Evolutionary conservation across 2,113 vertebrate genomes (phyloP).

Genomic region (Ochotona curzoniae): DNA sequence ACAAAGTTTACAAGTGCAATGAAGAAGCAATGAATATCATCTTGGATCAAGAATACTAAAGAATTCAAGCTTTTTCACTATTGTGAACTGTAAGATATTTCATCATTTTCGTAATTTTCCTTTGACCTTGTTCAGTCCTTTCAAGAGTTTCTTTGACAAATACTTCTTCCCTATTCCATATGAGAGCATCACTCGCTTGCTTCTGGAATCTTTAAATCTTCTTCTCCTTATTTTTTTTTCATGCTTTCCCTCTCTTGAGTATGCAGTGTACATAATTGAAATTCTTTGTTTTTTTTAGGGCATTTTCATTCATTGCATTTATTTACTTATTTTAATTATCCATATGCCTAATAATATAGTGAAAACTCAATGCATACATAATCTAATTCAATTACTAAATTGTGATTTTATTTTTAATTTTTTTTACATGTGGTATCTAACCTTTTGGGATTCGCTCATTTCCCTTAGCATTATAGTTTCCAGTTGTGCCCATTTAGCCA

Average conservation of each 20-base stretch:
- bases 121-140: background rate
- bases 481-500: too few species aligned
- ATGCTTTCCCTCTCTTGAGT: background rate
- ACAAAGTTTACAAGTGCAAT: background rate
- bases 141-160: background rate
- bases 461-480: too few species aligned
- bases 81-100: background rate
- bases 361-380: background rate
- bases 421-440: too few species aligned
- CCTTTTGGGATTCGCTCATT: too few species aligned
- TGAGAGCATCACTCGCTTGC: background rate
- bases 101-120: background rate
- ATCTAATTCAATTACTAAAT: background rate
- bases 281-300: background rate
- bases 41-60: background rate
- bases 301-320: background rate
- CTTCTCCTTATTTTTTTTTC: rapidly evolving
- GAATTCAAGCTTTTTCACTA: background rate
- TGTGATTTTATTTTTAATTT: too few species aligned
- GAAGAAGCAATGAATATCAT: background rate
- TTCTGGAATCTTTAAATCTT: too few species aligned
- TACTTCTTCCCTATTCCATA: background rate
- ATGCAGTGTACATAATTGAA: background rate
- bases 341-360: background rate
- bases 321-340: constrained; percentile 38